These are phyloP conservation scores for Amphibalanus amphitrite DNA, from an alignment of 1,140 invertebrate species.

Conservation along the genomic window DNA sequence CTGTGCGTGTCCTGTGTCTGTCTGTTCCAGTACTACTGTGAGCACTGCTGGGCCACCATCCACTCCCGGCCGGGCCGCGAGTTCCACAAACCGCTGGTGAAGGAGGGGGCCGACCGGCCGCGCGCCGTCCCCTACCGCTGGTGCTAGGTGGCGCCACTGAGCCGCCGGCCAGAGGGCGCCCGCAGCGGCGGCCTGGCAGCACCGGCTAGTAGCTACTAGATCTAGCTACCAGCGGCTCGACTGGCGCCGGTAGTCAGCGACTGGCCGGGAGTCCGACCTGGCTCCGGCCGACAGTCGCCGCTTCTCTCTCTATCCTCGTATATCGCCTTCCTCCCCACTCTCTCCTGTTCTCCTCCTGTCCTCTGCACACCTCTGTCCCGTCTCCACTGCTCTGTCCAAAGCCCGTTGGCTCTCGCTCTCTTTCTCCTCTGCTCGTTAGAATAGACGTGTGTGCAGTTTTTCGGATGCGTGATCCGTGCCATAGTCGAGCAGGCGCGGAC, in stretches of 20 bases:
- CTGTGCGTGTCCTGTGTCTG: too few species aligned
- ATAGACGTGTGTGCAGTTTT: background rate
- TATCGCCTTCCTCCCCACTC: too few species aligned
- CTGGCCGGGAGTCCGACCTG: background rate
- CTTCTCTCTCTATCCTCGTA: too few species aligned
- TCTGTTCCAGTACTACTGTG: conserved; percentile 78
- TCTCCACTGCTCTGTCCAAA: too few species aligned
- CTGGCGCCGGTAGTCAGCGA: background rate
- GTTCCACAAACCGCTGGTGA: conserved; percentile 97
- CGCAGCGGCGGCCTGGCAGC: too few species aligned
- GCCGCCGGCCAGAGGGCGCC: too few species aligned
- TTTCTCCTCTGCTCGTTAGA: background rate
- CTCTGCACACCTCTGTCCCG: too few species aligned
- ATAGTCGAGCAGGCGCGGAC: background rate
- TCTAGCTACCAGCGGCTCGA: too few species aligned
- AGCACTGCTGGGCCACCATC: conserved; percentile 97
- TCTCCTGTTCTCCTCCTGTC: too few species aligned
- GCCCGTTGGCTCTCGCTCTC: too few species aligned
- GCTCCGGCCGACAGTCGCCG: background rate
- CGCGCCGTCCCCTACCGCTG: conserved; percentile 77
- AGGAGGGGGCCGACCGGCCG: conserved; percentile 92
- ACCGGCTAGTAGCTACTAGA: too few species aligned
- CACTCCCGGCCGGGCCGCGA: conserved; percentile 90
- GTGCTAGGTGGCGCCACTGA: conserved; percentile 27
- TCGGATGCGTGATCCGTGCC: background rate